These are phyloP conservation scores for Caenorhabditis angaria DNA, from an alignment of 2,888 invertebrate genomes.

Conservation along the genomic window DNA sequence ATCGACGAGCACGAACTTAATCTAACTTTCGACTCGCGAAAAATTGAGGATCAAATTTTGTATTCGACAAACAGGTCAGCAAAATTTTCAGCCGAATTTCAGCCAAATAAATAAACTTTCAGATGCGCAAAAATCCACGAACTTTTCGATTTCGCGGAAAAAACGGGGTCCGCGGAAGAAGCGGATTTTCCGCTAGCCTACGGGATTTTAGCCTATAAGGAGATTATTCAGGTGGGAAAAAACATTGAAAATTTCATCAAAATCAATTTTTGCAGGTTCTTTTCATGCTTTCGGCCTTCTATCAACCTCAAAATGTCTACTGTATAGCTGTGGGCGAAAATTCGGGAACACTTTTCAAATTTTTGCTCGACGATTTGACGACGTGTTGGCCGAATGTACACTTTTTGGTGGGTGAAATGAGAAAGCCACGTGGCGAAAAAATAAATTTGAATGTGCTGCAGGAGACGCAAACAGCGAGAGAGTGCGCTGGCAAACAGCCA, in stretches of 20 bases:
- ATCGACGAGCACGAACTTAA: not conserved
- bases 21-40: constrained; percentile 4
- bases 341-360: constrained; percentile 49
- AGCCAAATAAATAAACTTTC: not conserved
- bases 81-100: too few relatives aligned
- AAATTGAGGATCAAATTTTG: constrained; percentile 25
- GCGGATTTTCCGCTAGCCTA: constrained; percentile 38
- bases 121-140: constrained; percentile 31
- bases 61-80: constrained; percentile 7
- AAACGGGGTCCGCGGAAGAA: constrained; percentile 38
- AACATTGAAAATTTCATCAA: not conserved
- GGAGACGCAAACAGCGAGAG: too few relatives aligned
- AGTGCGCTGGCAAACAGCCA: too few relatives aligned
- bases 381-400: constrained; percentile 61
- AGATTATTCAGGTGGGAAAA: constrained; percentile 29
- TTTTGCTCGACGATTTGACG: too few relatives aligned
- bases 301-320: constrained; percentile 66
- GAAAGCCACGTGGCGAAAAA: too few relatives aligned
- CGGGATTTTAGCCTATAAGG: constrained; percentile 41
- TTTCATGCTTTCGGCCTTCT: constrained; percentile 58
- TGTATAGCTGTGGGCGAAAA: constrained; percentile 51
- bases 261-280: constrained; percentile 44
- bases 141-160: constrained; percentile 19
- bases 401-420: constrained; percentile 58
- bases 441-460: too few relatives aligned